Percentiles rank a stretch among this genome's conserved stretches.
Evolutionary conservation across 2,113 vertebrate genomes (phyloP).

Genomic region (Scalopus aquaticus): DNA sequence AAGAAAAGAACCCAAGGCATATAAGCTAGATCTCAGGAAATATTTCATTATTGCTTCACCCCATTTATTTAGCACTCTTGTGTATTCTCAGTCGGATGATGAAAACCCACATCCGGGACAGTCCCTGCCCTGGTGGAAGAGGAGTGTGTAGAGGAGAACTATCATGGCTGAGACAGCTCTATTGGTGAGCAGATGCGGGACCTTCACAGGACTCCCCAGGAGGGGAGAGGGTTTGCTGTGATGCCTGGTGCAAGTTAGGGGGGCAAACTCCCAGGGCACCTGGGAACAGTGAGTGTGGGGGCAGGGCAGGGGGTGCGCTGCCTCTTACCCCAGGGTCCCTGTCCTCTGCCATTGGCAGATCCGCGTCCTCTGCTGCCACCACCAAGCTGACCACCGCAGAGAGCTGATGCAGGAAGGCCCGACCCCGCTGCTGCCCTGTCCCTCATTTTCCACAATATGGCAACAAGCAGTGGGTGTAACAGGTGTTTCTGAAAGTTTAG

Average conservation of each 20-base stretch:
- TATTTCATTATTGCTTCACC: background rate
- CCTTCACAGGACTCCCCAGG: fast-evolving
- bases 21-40: background rate
- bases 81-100: background rate
- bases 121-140: too few species aligned
- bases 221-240: background rate
- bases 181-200: fast-evolving
- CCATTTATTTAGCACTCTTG: background rate
- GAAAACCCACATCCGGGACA: background rate
- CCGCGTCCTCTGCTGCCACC: too few species aligned
- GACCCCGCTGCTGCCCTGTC: background rate
- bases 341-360: too few species aligned
- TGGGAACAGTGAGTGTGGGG: background rate
- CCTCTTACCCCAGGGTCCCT: too few species aligned
- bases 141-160: too few species aligned
- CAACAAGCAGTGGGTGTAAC: background rate
- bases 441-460: background rate
- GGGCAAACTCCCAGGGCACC: too few species aligned
- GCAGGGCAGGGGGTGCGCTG: background rate
- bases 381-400: too few species aligned
- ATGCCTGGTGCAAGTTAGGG: fast-evolving
- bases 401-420: background rate
- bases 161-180: background rate
- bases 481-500: background rate
- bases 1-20: background rate